Percentiles rank a stretch among this genome's conserved stretches.
Evolutionary conservation across 2,888 invertebrate genomes (phyloP).

Genomic region (Lithophane semibrunnea): DNA sequence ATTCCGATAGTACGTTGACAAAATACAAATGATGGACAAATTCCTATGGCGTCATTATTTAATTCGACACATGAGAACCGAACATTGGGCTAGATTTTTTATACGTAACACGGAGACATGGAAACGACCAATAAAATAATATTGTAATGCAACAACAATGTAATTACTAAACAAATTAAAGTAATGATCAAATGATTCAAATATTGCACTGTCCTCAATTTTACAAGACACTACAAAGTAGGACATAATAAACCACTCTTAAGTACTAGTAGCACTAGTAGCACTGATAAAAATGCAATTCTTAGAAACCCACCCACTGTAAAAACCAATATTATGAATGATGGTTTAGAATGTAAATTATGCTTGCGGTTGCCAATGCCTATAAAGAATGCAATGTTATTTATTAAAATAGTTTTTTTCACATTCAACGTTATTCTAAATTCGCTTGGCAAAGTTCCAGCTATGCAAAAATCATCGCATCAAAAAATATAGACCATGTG

Average conservation of each 20-base stretch:
- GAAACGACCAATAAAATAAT: not conserved
- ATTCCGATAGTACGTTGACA: conserved; percentile 82
- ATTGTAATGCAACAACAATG: too few relatives aligned
- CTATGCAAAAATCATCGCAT: conserved; percentile 79
- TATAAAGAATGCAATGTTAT: conserved; percentile 72
- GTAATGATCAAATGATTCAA: not conserved
- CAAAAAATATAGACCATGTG: conserved; percentile 76
- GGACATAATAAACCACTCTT: not conserved
- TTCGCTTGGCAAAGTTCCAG: conserved; percentile 81
- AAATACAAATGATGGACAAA: conserved; percentile 84
- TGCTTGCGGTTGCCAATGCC: conserved; percentile 68
- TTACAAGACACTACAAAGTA: not conserved
- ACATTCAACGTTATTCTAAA: conserved; percentile 78
- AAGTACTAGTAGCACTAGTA: conserved; percentile 5
- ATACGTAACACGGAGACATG: not conserved
- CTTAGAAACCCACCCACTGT: conserved; percentile 48
- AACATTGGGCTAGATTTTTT: conserved; percentile 65
- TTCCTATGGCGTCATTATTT: conserved; percentile 83
- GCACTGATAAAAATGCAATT: conserved; percentile 50
- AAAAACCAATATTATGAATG: conserved; percentile 65
- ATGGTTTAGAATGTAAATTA: conserved; percentile 64
- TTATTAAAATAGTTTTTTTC: conserved; percentile 78
- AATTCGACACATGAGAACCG: conserved; percentile 84
- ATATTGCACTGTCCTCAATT: not conserved
- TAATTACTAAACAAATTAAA: not conserved